Conservation (phyloP, 2,888 invertebrate genomes). For the Eilema sororculum region DNA sequence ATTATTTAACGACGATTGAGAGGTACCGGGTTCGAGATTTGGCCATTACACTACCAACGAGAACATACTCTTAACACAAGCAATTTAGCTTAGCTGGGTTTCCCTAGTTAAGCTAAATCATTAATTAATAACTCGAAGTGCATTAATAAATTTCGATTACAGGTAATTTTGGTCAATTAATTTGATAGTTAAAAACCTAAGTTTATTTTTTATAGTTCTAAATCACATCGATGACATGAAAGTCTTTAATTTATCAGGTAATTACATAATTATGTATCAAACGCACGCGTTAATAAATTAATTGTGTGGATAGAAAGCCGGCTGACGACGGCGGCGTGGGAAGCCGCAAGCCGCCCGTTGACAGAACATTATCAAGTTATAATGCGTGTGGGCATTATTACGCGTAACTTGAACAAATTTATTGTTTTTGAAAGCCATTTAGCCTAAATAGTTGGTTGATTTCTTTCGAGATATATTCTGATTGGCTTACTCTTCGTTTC, state of each 20-base stretch:
- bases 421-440: slow-evolving; percentile 65
- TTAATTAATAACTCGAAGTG: no score
- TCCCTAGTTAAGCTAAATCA: no score
- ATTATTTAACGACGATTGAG: no score
- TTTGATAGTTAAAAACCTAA: no score
- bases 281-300: slow-evolving; percentile 19
- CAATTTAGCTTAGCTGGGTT: no score
- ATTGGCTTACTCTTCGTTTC: neutral
- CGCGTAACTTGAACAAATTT: slow-evolving; percentile 53
- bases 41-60: no score
- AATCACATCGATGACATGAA: neutral
- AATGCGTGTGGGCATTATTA: slow-evolving; percentile 60
- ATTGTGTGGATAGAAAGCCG: slow-evolving; percentile 15
- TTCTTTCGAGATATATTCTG: slow-evolving; percentile 16
- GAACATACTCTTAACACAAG: no score
- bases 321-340: slow-evolving; percentile 54
- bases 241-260: neutral
- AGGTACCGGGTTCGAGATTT: no score
- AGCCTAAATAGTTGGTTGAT: slow-evolving; percentile 47
- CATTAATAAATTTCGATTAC: no score
- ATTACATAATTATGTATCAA: slow-evolving; percentile 8
- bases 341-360: slow-evolving; percentile 33
- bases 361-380: slow-evolving; percentile 49
- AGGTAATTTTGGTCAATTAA: no score
- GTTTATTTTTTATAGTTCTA: no score